These are phyloP conservation scores for Muscina levida DNA, from an alignment of 2,888 invertebrate genomes.

Conservation along the genomic window DNA sequence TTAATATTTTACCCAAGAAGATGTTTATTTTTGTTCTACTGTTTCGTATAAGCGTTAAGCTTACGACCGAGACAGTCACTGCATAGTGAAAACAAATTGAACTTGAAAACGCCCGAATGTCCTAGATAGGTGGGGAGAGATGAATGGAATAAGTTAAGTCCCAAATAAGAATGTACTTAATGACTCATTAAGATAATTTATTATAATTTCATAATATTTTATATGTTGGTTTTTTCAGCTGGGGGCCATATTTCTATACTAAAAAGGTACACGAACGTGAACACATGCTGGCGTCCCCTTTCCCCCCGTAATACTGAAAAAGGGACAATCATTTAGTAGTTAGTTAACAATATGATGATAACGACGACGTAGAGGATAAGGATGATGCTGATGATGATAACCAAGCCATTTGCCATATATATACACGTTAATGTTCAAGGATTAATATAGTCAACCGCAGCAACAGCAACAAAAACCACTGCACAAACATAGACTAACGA, in stretches of 20 bases:
- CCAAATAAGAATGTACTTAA: slow-evolving; percentile 47
- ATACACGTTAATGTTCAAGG: slow-evolving; percentile 36
- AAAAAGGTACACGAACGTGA: background rate
- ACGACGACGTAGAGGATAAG: slow-evolving; percentile 1
- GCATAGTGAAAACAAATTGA: too few species aligned
- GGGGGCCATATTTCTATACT: background rate
- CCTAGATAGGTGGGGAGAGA: too few species aligned
- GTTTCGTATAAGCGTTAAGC: too few species aligned
- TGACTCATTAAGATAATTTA: slow-evolving; percentile 63
- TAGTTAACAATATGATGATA: slow-evolving; percentile 25
- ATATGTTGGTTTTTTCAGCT: slow-evolving; percentile 7
- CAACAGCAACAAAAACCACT: background rate
- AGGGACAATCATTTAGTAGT: background rate
- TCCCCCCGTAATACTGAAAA: background rate
- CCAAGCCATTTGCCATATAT: background rate
- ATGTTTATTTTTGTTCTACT: too few species aligned
- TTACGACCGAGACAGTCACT: too few species aligned
- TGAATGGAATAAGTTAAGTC: slow-evolving; percentile 5
- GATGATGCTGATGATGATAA: slow-evolving; percentile 8
- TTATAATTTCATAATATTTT: slow-evolving; percentile 55
- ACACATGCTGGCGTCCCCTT: background rate
- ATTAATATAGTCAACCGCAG: slow-evolving; percentile 10
- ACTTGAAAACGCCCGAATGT: too few species aligned
- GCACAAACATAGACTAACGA: slow-evolving; percentile 26
- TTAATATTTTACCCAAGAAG: too few species aligned